These are phyloP conservation scores for Peromyscus leucopus DNA, from an alignment of 2,113 vertebrate genomes.

Conservation along the genomic window DNA sequence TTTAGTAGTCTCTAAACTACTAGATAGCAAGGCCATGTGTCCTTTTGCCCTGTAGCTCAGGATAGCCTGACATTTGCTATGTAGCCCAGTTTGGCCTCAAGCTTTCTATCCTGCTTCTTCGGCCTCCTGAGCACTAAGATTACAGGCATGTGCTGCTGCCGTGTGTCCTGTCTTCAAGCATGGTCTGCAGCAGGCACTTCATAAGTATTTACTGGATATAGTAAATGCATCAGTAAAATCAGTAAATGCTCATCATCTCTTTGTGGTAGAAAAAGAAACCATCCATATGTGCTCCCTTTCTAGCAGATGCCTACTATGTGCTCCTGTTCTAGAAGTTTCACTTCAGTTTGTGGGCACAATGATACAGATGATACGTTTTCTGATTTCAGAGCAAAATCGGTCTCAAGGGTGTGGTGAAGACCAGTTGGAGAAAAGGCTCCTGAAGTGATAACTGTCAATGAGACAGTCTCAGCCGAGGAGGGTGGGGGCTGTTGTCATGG, in stretches of 20 bases:
- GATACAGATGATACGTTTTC: background rate
- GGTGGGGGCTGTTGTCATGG: background rate
- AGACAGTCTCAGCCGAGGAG: background rate
- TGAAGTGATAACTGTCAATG: background rate
- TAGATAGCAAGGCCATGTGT: background rate
- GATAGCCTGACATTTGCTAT: background rate
- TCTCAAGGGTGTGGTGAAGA: background rate
- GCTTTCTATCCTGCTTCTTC: background rate
- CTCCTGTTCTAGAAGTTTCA: background rate
- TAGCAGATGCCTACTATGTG: background rate
- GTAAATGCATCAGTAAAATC: background rate
- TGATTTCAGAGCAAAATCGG: slow-evolving; percentile 9
- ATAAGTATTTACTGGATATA: background rate
- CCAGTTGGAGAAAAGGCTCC: background rate
- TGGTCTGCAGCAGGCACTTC: slow-evolving; percentile 7
- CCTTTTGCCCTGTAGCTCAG: background rate
- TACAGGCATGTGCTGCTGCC: background rate
- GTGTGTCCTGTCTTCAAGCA: background rate
- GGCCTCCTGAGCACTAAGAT: background rate
- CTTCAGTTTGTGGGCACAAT: background rate
- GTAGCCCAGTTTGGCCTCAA: background rate
- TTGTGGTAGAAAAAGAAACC: slow-evolving; percentile 15
- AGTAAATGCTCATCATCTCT: background rate
- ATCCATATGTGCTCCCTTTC: background rate
- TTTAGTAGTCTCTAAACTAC: background rate